These are phyloP conservation scores for Plebejus melissa DNA, from an alignment of 2,888 invertebrate species.

Conservation along the genomic window DNA sequence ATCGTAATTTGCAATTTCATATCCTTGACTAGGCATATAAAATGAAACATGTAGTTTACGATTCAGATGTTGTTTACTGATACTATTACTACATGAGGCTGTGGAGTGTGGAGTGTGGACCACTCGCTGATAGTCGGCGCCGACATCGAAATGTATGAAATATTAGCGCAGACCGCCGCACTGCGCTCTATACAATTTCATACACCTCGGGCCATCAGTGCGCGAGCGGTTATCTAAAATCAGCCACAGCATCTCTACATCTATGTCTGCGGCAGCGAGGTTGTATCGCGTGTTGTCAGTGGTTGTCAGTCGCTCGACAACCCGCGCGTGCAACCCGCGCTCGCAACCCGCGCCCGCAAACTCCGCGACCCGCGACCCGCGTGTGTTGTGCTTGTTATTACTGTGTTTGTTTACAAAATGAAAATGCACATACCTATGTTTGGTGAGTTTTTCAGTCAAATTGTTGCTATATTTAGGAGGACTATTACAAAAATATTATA, in stretches of 20 bases:
- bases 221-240: background rate
- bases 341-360: background rate
- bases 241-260: background rate
- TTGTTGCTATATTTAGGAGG: background rate
- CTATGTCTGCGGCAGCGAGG: background rate
- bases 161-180: too few relatives aligned
- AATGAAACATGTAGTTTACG: too few relatives aligned
- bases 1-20: too few relatives aligned
- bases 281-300: conserved; percentile 6
- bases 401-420: conserved; percentile 1
- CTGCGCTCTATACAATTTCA: too few relatives aligned
- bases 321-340: background rate
- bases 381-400: conserved; percentile 5
- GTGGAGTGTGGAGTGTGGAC: too few relatives aligned
- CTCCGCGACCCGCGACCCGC: conserved; percentile 4
- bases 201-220: too few relatives aligned
- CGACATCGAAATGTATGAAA: too few relatives aligned
- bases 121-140: too few relatives aligned
- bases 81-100: background rate
- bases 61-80: background rate
- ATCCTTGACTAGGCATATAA: too few relatives aligned
- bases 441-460: background rate
- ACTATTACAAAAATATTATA: background rate
- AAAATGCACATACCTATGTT: conserved; percentile 3
- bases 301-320: background rate